Conservation (phyloP, 2,113 vertebrate species). For the Barnardius zonarius region DNA sequence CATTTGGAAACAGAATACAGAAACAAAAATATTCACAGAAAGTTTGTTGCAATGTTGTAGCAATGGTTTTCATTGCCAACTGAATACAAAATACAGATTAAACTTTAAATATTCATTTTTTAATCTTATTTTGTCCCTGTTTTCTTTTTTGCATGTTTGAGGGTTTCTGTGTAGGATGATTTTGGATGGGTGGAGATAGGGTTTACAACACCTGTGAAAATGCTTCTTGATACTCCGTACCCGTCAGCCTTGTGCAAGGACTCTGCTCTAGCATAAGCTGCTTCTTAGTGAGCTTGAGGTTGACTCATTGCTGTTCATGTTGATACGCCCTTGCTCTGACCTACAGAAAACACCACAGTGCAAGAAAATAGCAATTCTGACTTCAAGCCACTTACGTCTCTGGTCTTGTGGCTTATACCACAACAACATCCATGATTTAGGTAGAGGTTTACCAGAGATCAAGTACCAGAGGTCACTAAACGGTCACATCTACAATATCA, state of each 20-base stretch:
- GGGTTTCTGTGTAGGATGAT: neutral
- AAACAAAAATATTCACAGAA: neutral
- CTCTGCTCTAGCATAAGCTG: neutral
- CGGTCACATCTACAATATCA: neutral
- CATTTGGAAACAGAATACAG: neutral
- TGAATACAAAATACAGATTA: neutral
- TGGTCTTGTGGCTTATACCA: neutral
- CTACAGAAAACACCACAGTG: neutral
- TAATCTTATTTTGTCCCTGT: neutral
- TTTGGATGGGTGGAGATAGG: neutral
- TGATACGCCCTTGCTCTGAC: neutral
- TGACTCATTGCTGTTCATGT: neutral
- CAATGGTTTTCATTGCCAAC: neutral
- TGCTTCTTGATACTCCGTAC: neutral
- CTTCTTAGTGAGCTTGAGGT: neutral
- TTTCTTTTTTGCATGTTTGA: neutral
- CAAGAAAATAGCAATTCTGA: neutral
- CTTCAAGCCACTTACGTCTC: neutral
- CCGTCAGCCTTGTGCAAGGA: neutral
- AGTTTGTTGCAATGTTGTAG: neutral
- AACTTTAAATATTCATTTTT: neutral
- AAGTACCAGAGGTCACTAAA: neutral
- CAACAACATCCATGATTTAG: neutral
- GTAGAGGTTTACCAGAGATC: neutral
- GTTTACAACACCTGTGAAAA: neutral